These are phyloP conservation scores for Goniozus legneri DNA, from an alignment of 1,140 invertebrate species.

Conservation along the genomic window DNA sequence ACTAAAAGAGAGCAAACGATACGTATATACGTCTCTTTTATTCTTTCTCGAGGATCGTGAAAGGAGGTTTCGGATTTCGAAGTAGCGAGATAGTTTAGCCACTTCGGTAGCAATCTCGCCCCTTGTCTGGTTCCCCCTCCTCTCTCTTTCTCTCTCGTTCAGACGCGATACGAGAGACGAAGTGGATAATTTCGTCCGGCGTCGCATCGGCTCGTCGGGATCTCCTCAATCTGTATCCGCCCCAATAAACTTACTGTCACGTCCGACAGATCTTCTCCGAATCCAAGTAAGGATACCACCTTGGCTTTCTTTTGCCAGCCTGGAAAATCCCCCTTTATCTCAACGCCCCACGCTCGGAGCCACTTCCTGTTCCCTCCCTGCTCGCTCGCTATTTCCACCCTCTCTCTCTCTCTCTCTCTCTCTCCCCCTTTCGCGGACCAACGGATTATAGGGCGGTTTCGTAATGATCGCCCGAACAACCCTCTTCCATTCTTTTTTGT, in stretches of 20 bases:
- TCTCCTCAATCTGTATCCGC: conserved; percentile 24
- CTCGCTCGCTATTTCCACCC: neutral
- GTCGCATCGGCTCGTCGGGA: conserved; percentile 18
- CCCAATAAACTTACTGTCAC: conserved; percentile 27
- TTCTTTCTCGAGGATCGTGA: conserved; percentile 13
- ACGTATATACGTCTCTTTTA: no score
- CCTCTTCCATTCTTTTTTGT: no score
- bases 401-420: no score
- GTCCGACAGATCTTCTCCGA: conserved; percentile 18
- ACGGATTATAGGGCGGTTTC: no score
- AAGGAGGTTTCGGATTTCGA: conserved; percentile 8
- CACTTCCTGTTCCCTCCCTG: conserved; percentile 3
- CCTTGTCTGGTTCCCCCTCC: no score
- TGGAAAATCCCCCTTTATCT: conserved; percentile 18
- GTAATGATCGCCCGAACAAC: no score
- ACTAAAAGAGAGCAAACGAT: no score
- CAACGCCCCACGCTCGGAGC: conserved; percentile 11
- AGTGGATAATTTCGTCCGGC: conserved; percentile 25
- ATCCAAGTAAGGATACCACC: no score
- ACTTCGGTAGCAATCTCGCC: no score
- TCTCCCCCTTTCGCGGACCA: no score
- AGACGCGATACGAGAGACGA: conserved; percentile 18
- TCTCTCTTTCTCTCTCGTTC: no score
- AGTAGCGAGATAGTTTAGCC: conserved; percentile 12
- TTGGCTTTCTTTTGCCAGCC: conserved; percentile 2